Percentiles rank a stretch among this genome's conserved stretches.
Evolutionary conservation across 2,113 vertebrate genomes (phyloP).

Genomic region (Periophthalmus modestus): DNA sequence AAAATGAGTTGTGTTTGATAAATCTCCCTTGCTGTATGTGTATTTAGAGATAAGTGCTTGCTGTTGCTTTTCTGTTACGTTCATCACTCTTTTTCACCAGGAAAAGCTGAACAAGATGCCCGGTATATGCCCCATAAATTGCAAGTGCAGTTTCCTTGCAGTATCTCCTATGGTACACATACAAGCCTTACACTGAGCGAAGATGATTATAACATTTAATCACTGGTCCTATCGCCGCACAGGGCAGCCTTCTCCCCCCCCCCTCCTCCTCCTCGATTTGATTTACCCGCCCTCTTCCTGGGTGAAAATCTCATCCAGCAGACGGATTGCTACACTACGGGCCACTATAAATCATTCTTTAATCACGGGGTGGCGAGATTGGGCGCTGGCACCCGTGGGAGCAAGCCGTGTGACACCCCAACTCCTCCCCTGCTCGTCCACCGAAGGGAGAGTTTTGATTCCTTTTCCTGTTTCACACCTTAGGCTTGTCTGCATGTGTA

Average conservation of each 20-base stretch:
- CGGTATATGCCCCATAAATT: conserved; percentile 36
- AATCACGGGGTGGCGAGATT: conserved; percentile 78
- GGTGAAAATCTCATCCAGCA: conserved; percentile 78
- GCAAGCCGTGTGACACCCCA: conserved; percentile 58
- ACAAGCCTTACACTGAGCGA: conserved; percentile 55
- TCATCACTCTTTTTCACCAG: conserved; percentile 8
- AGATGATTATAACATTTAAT: conserved; percentile 73
- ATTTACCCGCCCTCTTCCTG: conserved; percentile 79
- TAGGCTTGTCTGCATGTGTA: conserved; percentile 61
- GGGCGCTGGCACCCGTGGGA: conserved; percentile 64
- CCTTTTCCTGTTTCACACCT: conserved; percentile 49
- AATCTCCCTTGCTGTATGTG: conserved; percentile 1
- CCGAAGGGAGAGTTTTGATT: conserved; percentile 47
- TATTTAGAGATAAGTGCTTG: conserved; percentile 4
- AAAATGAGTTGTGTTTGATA: neutral
- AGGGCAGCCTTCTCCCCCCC: conserved; percentile 58
- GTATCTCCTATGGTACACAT: conserved; percentile 15
- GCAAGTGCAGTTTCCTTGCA: conserved; percentile 11
- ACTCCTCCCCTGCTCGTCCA: conserved; percentile 60
- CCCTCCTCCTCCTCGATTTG: conserved; percentile 65
- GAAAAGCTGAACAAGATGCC: conserved; percentile 31
- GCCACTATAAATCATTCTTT: conserved; percentile 82
- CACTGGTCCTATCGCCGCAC: conserved; percentile 50
- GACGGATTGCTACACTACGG: conserved; percentile 73
- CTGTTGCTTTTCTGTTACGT: conserved; percentile 10